A percentile compares a stretch with the other conserved stretches of the same genome.
These are phyloP conservation scores for Sinonovacula constricta DNA, from an alignment of 1,140 invertebrate genomes.

Conservation along the genomic window DNA sequence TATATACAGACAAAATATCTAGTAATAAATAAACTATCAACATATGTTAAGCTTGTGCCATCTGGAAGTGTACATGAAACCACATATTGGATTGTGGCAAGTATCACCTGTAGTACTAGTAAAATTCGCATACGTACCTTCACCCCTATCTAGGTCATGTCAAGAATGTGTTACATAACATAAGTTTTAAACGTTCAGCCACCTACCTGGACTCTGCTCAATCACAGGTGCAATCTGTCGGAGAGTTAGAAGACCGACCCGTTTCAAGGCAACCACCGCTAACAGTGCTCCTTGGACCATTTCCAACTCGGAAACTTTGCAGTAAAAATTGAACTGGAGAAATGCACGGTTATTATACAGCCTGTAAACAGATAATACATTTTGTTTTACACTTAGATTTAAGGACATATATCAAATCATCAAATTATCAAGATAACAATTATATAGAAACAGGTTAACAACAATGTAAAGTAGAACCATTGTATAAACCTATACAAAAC, in stretches of 20 bases:
- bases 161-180: background rate
- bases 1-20: too few species aligned
- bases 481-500: too few species aligned
- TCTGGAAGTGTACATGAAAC: too few species aligned
- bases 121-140: background rate
- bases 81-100: too few species aligned
- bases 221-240: background rate
- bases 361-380: background rate
- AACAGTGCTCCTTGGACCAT: background rate
- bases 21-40: too few species aligned
- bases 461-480: too few species aligned
- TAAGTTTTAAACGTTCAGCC: too few species aligned
- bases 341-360: background rate
- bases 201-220: constrained; percentile 21
- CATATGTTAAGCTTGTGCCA: too few species aligned
- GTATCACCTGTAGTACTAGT: background rate
- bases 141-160: background rate
- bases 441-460: too few species aligned
- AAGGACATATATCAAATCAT: too few species aligned
- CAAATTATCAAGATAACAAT: too few species aligned
- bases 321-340: constrained; percentile 21
- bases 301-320: constrained; percentile 10
- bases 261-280: background rate
- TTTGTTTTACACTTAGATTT: too few species aligned
- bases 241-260: background rate